These are phyloP conservation scores for Tupaia tana DNA, from an alignment of 2,113 vertebrate species.

Conservation along the genomic window DNA sequence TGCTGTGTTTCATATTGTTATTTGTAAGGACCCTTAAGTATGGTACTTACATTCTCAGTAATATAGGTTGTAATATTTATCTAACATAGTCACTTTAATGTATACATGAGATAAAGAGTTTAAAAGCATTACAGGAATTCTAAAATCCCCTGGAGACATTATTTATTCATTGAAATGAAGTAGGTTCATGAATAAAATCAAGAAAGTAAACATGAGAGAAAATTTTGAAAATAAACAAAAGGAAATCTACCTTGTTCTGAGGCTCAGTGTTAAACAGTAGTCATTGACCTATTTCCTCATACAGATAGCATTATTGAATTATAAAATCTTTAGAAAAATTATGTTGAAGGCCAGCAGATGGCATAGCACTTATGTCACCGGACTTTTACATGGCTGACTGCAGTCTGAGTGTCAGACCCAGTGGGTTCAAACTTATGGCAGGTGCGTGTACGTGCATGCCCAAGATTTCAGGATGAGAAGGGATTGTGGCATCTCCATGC, in stretches of 20 bases:
- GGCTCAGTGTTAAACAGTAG: not conserved
- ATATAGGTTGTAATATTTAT: not conserved
- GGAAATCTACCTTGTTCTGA: not conserved
- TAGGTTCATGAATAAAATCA: not conserved
- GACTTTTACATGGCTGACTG: too few species aligned
- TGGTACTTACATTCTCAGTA: not conserved
- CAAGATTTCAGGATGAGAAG: too few species aligned
- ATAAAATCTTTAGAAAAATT: not conserved
- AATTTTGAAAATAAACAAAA: not conserved
- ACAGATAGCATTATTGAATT: not conserved
- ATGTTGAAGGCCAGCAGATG: too few species aligned
- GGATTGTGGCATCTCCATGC: too few species aligned
- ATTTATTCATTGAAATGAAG: not conserved
- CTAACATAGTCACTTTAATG: not conserved
- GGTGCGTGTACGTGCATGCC: too few species aligned
- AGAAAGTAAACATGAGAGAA: not conserved
- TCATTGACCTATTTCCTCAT: not conserved
- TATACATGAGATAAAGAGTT: not conserved
- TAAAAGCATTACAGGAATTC: not conserved
- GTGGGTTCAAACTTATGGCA: too few species aligned
- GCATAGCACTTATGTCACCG: too few species aligned
- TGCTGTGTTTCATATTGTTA: not conserved
- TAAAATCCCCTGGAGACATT: not conserved
- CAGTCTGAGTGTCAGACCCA: too few species aligned
- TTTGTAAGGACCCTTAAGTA: not conserved